Evolutionary conservation across 1,140 invertebrate species (phyloP), one percentile per base, ranked within the genome.

Genomic region (Aphis gossypii): DNA sequence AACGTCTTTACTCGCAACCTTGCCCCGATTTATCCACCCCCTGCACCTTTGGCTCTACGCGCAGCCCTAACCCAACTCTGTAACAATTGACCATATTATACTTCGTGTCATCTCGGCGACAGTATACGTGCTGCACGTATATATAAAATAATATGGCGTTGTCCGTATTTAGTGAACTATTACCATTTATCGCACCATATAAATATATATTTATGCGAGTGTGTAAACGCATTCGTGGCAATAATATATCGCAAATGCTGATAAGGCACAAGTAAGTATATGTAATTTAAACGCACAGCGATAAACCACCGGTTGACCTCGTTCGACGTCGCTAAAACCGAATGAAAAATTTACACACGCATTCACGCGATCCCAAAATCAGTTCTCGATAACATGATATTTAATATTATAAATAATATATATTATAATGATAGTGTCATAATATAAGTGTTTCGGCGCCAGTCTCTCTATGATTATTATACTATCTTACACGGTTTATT

Each of bases 391-490:
- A n/a, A 82, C 18, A 76, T 60, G 25, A 6, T 68, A 51, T 14
- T 51, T 51, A 68, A 18, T 68, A 68, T n/a, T 68, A 68, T 68
- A 76, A n/a, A 76, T 76, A 76, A 76, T 76, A 76, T 54, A 18
- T 60, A 76, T 76, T 68, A 76, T n/a, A 14, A 68, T 68, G 60
- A 68, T n/a, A 68, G 30, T 68, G 60, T n/a, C 60, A 46, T 46
- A 20, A 30, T 35, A 23, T 82, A 92, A 92, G 90, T 92, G 90
- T 83, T 92, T 92, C 30, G 90, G 90, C 90, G 90, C 90, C 90
- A 83, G 90, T 48, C 46, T 54, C n/a, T 54, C 4, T n/a, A 7
- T n/a, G n/a, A 20, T n/a, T 76, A 76, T 76, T 76, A 76, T 68
- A 68, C 2, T 44, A 44, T 41, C 9, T 30, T 23, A 83, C 35